Conservation (phyloP, 2,888 invertebrate genomes). For the Gymnoscelis rufifasciata region DNA sequence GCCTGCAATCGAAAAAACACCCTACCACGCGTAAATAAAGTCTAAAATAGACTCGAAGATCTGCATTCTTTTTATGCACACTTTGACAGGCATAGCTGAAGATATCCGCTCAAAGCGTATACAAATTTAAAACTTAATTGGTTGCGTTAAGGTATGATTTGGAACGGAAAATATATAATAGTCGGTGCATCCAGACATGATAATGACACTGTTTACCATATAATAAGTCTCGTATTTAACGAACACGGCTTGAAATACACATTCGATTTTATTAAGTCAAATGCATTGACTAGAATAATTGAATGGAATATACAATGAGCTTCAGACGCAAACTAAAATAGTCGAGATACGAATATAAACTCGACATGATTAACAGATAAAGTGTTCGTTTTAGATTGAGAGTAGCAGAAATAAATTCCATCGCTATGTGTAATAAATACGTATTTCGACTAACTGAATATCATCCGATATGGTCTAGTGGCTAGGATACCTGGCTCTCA, state of each 20-base stretch:
- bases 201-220: slow-evolving; percentile 74
- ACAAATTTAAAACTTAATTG: slow-evolving; percentile 16
- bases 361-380: background rate
- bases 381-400: too few relatives aligned
- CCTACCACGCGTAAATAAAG: slow-evolving; percentile 5
- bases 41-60: slow-evolving; percentile 1
- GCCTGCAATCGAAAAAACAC: slow-evolving; percentile 11
- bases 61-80: slow-evolving; percentile 24
- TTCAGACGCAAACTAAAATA: background rate
- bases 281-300: slow-evolving; percentile 29
- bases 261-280: slow-evolving; percentile 40
- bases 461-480: slow-evolving; percentile 80
- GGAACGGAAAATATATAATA: slow-evolving; percentile 8
- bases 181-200: slow-evolving; percentile 63
- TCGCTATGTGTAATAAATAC: background rate
- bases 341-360: background rate
- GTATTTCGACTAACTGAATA: background rate
- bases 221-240: slow-evolving; percentile 64
- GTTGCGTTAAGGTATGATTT: slow-evolving; percentile 17
- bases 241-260: slow-evolving; percentile 49
- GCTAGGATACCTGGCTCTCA: slow-evolving; percentile 86
- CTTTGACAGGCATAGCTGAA: slow-evolving; percentile 30
- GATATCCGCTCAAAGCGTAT: slow-evolving; percentile 22
- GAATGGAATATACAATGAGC: slow-evolving; percentile 7
- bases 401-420: background rate